Evolutionary conservation across 2,888 invertebrate species (phyloP).

Genomic region (Resseliella maxima): DNA sequence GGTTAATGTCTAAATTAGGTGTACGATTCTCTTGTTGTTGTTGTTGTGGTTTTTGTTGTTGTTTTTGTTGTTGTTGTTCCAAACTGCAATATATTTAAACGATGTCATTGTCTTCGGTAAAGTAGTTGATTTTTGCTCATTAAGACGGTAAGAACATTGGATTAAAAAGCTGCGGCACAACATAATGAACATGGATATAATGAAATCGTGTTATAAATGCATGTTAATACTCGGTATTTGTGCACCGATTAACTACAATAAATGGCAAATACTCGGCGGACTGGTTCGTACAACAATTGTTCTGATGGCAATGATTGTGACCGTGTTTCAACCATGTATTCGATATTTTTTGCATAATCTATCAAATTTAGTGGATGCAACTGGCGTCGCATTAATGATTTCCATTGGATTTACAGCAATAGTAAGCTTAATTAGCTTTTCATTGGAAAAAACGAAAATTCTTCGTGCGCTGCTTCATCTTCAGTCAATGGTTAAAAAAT

Average conservation of each 20-base stretch:
- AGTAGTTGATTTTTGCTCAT: not conserved
- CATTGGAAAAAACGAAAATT: not conserved
- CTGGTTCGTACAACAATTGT: not conserved
- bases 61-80: not conserved
- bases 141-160: not conserved
- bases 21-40: no score
- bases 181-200: not conserved
- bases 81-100: not conserved
- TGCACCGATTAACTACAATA: not conserved
- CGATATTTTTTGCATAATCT: not conserved
- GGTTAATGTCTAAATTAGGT: not conserved
- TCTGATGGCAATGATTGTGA: not conserved
- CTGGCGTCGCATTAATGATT: conserved; percentile 1
- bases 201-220: not conserved
- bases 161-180: not conserved
- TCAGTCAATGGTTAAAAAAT: not conserved
- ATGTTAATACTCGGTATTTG: not conserved
- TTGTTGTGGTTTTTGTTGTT: no score
- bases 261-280: not conserved
- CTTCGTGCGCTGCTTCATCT: not conserved
- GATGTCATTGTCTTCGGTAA: not conserved
- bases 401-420: not conserved
- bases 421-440: not conserved
- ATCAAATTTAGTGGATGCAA: conserved; percentile 21
- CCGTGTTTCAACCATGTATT: not conserved